Percentiles rank a stretch among this genome's conserved stretches.
Conservation (phyloP, 2,797 vertebrate species). For the Novumbra hubbsi region DNA sequence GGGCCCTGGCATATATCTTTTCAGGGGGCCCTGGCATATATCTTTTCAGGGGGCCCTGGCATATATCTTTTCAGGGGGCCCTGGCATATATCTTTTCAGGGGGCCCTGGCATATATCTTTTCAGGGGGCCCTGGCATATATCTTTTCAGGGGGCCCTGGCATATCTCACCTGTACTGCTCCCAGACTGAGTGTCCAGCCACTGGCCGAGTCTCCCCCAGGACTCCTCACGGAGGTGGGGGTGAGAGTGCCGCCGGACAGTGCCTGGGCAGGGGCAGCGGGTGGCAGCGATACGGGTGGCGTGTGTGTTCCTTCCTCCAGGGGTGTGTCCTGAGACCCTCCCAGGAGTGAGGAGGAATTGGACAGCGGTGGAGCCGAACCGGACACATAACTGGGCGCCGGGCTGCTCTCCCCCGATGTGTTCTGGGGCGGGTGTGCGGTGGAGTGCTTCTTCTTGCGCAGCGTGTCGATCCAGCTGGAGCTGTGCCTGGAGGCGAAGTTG, state of each 20-base stretch:
- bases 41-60: too few relatives aligned
- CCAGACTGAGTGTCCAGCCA: conserved; percentile 58
- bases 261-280: conserved; percentile 21
- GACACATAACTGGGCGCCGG: conserved; percentile 66
- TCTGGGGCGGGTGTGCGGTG: conserved; percentile 56
- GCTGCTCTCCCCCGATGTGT: conserved; percentile 60
- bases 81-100: too few relatives aligned
- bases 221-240: conserved; percentile 24
- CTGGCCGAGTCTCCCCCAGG: conserved; percentile 51
- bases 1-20: too few relatives aligned
- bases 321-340: conserved; percentile 45
- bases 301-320: conserved; percentile 45
- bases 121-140: too few relatives aligned
- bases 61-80: too few relatives aligned
- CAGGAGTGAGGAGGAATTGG: conserved; percentile 59
- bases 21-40: too few relatives aligned
- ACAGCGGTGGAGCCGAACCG: conserved; percentile 56
- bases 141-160: too few relatives aligned
- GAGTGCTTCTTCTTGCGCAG: conserved; percentile 80
- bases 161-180: conserved; percentile 68
- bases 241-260: conserved; percentile 2
- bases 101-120: too few relatives aligned
- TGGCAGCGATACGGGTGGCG: conserved; percentile 14
- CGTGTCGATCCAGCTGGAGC: conserved; percentile 88
- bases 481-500: conserved; percentile 79